phyloP scores from a whole-genome alignment of 1,140 invertebrate species.

The Coptotermes formosanus region DNA sequence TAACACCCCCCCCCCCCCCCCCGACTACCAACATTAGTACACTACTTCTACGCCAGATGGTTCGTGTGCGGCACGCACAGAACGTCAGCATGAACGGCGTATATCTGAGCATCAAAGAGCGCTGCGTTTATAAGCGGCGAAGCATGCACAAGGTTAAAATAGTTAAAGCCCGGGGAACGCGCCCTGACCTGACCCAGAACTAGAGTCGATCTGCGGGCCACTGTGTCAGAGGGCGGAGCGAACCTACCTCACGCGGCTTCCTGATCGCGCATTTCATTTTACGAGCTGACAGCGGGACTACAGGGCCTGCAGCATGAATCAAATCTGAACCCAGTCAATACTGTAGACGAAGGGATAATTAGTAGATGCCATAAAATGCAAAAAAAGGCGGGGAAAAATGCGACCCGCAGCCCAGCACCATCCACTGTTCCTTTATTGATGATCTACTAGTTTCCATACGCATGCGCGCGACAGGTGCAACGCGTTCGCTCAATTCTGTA shows the following conservation, averaged over 20 bases:
- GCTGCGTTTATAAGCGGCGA: neutral
- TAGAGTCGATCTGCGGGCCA: neutral
- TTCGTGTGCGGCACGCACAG: no score
- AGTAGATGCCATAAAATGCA: neutral
- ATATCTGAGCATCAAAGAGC: neutral
- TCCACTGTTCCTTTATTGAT: no score
- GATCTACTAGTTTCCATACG: no score
- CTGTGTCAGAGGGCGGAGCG: neutral
- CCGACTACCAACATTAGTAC: no score
- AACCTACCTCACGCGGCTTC: neutral
- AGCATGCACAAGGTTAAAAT: neutral
- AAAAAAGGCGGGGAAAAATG: no score
- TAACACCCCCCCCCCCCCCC: no score
- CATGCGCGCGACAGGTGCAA: no score
- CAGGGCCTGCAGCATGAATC: neutral
- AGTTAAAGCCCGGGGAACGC: neutral
- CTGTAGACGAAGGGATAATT: neutral
- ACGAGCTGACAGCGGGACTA: neutral
- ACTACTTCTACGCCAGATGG: no score
- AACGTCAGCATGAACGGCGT: no score
- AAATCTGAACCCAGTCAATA: neutral
- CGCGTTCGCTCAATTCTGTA: no score
- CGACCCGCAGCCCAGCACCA: no score
- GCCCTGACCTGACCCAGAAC: neutral
- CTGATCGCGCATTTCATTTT: neutral